These are phyloP conservation scores for Sebastes iracundus DNA, from an alignment of 2,797 vertebrate species.

Conservation along the genomic window DNA sequence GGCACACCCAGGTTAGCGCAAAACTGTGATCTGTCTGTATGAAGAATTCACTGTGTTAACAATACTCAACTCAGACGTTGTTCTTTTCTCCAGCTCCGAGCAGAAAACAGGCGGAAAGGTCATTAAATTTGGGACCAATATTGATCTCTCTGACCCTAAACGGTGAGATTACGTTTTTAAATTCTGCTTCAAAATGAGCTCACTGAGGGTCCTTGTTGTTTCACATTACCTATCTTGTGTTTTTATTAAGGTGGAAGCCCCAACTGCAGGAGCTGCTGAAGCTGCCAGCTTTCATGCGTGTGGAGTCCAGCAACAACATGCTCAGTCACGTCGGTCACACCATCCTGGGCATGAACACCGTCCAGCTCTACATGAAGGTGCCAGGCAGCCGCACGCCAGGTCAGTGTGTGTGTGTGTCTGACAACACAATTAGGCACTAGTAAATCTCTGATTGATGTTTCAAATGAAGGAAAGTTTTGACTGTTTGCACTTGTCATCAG, in stretches of 20 bases:
- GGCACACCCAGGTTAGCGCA: conserved; percentile 50
- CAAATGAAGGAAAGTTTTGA: not conserved
- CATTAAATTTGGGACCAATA: conserved; percentile 97
- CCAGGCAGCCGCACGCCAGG: conserved; percentile 98
- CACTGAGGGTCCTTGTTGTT: not conserved
- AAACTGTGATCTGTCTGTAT: not conserved
- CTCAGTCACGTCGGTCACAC: conserved; percentile 97
- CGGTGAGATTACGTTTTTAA: conserved; percentile 76
- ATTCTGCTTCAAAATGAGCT: not conserved
- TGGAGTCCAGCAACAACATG: conserved; percentile 98
- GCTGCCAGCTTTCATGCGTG: conserved; percentile 96
- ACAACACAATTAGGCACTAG: not conserved
- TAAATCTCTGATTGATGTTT: not conserved
- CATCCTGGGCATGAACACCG: conserved; percentile 99
- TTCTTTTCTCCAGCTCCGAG: conserved; percentile 78
- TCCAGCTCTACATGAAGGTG: conserved; percentile 99
- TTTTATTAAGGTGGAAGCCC: conserved; percentile 90
- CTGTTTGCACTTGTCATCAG: conserved; percentile 67
- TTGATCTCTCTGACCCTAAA: conserved; percentile 93
- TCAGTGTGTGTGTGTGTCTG: conserved; percentile 52
- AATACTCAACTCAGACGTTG: conserved; percentile 5
- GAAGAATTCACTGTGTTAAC: not conserved
- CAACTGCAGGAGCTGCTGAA: conserved; percentile 98
- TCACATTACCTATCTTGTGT: not conserved
- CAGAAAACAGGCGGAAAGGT: conserved; percentile 88